Evolutionary conservation across 2,797 vertebrate genomes (phyloP), one percentile per base, ranked within the genome.

Genomic region (Microctenopoma lineatum): DNA sequence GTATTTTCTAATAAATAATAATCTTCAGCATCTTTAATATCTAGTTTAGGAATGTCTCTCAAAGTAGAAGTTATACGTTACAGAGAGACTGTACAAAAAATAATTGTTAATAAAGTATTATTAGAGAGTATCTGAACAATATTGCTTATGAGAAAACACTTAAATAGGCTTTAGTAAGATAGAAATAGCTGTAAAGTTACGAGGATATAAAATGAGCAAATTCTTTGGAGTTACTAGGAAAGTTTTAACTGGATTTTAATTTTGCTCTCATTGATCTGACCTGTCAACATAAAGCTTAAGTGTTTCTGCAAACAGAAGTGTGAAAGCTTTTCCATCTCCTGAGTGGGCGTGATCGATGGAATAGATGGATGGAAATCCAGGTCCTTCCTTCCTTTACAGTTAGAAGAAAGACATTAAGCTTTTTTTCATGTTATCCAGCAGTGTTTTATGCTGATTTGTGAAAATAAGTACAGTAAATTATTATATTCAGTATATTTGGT

Each of bases 241-340:
- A 11, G 21, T 66, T 81, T 67, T 47, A 36, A 39, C 6, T 44
- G 44, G 42, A 57, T 64, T 59, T 21, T n/a, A 3, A 71, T 60
- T 70, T 60, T 53, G 36, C 14, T 34, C 46, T 67, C 50, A 63
- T 62, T 68, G 15, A 10, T 1, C 11, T 73, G 54, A 71, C 18
- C 55, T 61, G 38, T 59, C 71, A 72, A 72, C 26, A 64, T 8
- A 12, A 64, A 10, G 16, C 34, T 42, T 36, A 52, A 53, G 44
- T 44, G 10, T 70, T 51, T 70, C 42, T 58, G 44, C 0, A 1
- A 39, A 59, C 13, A 36, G 13, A 51, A 32, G 59, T 39, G 42
- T 71, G 69, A 66, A 76, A 70, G 51, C 44, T 56, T 72, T 73
- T 82, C 36, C 36, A 15, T 66, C 60, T 55, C 64, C 64, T 44